Conservation (phyloP, 2,888 invertebrate species). For the Stegophylla sp. region DNA sequence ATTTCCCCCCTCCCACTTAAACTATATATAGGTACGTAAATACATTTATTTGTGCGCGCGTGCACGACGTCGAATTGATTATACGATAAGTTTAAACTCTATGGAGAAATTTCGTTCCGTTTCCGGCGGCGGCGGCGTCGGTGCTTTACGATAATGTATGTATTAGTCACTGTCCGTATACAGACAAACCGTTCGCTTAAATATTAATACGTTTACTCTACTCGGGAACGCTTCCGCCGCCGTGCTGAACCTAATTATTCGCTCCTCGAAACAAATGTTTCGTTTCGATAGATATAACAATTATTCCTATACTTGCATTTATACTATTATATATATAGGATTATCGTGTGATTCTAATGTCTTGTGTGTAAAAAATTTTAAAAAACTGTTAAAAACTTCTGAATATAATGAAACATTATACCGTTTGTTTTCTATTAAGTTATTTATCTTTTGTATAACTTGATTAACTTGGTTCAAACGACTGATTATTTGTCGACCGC, state of each 20-base stretch:
- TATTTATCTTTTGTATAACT: too few relatives aligned
- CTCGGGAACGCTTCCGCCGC: too few relatives aligned
- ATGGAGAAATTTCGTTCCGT: not conserved
- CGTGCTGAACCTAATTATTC: not conserved
- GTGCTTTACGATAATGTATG: not conserved
- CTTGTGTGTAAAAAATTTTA: too few relatives aligned
- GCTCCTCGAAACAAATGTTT: not conserved
- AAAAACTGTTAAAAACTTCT: too few relatives aligned
- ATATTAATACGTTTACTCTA: not conserved
- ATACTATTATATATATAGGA: too few relatives aligned
- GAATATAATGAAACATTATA: too few relatives aligned
- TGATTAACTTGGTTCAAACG: too few relatives aligned
- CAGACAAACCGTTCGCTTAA: not conserved
- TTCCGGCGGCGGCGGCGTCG: too few relatives aligned
- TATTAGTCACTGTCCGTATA: not conserved
- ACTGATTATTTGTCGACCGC: too few relatives aligned
- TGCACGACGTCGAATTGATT: constrained; percentile 19
- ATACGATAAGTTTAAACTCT: constrained; percentile 14
- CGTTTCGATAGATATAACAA: not conserved
- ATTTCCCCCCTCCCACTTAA: constrained; percentile 11
- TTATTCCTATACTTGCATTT: too few relatives aligned
- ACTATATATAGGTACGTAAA: not conserved
- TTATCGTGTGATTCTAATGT: too few relatives aligned
- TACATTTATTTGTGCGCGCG: not conserved
- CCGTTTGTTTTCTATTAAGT: too few relatives aligned